Evolutionary conservation across 2,888 invertebrate species (phyloP).

Genomic region (Uloborus plumipes): DNA sequence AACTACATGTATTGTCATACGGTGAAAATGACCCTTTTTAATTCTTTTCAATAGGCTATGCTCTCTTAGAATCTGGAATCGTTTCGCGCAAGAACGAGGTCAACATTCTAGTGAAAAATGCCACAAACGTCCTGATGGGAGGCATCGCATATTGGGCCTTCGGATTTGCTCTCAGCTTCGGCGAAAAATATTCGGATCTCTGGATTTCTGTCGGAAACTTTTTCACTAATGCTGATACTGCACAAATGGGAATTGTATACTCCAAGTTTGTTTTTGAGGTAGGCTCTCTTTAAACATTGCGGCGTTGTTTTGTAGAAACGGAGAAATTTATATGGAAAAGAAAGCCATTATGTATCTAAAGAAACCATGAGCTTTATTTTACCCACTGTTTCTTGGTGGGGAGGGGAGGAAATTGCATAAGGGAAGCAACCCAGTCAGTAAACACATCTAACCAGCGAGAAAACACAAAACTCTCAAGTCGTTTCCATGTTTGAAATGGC

Average conservation of each 20-base stretch:
- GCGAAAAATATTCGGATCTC: slow-evolving; percentile 78
- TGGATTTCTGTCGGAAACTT: slow-evolving; percentile 76
- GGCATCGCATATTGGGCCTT: slow-evolving; percentile 96
- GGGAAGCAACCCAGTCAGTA: too few species aligned
- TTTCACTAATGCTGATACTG: slow-evolving; percentile 70
- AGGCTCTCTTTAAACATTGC: neutral
- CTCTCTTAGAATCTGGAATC: slow-evolving; percentile 92
- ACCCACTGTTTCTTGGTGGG: too few species aligned
- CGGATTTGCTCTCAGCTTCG: slow-evolving; percentile 93
- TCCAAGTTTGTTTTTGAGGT: slow-evolving; percentile 71
- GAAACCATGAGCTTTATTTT: too few species aligned
- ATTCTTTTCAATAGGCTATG: slow-evolving; percentile 79
- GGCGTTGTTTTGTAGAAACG: too few species aligned
- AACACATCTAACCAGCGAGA: too few species aligned
- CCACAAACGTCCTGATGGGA: slow-evolving; percentile 91
- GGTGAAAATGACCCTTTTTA: too few species aligned
- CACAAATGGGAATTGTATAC: slow-evolving; percentile 69
- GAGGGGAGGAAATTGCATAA: too few species aligned
- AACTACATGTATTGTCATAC: too few species aligned
- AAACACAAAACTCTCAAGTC: too few species aligned
- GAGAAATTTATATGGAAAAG: too few species aligned
- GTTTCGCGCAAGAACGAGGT: slow-evolving; percentile 84
- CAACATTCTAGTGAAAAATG: slow-evolving; percentile 97
- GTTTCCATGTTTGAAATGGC: too few species aligned
- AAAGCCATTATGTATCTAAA: too few species aligned